A percentile compares a stretch with the other conserved stretches of the same genome.
Conservation (phyloP, 1,140 invertebrate genomes). For the Artemia franciscana region DNA sequence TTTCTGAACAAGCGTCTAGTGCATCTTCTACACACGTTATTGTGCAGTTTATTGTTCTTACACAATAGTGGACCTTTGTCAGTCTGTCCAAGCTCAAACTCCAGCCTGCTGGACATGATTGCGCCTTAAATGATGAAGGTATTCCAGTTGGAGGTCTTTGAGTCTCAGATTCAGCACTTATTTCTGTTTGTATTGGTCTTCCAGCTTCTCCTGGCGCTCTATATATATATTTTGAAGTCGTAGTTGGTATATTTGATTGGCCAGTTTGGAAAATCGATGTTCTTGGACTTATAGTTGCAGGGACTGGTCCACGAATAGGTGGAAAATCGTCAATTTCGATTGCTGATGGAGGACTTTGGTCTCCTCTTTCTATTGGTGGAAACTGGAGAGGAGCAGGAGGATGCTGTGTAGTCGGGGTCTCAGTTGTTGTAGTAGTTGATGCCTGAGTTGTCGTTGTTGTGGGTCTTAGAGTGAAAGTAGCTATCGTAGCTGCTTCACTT, state of each 20-base stretch:
- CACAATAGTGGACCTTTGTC: not conserved
- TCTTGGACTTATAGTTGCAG: not conserved
- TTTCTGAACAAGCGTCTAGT: not conserved
- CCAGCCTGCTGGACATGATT: not conserved
- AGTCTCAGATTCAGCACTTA: no score
- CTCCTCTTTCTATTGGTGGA: not conserved
- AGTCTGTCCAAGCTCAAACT: not conserved
- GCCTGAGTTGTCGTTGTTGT: not conserved
- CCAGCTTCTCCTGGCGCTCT: no score
- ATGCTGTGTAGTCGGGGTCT: not conserved
- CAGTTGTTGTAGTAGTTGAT: not conserved
- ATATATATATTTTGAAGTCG: no score
- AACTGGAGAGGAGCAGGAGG: not conserved
- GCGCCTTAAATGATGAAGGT: no score
- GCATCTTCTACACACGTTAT: not conserved
- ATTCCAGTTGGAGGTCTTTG: no score
- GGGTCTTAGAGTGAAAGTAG: no score
- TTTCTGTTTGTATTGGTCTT: no score
- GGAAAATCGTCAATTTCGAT: not conserved
- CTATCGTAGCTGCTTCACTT: no score
- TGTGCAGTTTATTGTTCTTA: not conserved
- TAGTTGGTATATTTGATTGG: no score
- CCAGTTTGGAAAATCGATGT: not conserved
- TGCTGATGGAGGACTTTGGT: not conserved
- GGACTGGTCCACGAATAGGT: no score